phyloP scores from a whole-genome alignment of 2,888 invertebrate species.

The Camptogramma bilineatum region DNA sequence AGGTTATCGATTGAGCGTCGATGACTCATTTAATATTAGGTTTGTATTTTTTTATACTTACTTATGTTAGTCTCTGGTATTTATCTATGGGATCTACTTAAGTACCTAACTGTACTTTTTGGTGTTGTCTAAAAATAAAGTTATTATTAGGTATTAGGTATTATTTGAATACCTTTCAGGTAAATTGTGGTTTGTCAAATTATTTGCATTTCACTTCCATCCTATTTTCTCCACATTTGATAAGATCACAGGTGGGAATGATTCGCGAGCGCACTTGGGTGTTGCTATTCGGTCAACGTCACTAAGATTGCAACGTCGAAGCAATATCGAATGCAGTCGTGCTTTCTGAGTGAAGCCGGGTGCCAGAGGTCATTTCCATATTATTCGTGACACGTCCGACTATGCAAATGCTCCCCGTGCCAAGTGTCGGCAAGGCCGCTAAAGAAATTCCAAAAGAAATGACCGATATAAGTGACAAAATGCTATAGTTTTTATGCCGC shows the following conservation, averaged over 20 bases:
- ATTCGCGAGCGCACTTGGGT: constrained; percentile 8
- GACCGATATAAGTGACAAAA: constrained; percentile 26
- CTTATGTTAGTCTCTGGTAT: too few relatives aligned
- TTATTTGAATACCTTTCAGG: too few relatives aligned
- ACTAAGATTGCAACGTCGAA: constrained; percentile 55
- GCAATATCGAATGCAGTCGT: constrained; percentile 65
- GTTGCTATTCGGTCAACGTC: constrained; percentile 25
- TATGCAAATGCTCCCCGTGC: constrained; percentile 72
- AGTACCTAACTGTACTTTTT: too few relatives aligned
- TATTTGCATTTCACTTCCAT: not conserved
- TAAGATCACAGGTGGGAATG: not conserved
- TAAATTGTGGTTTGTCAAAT: not conserved
- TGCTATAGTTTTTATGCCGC: constrained; percentile 7
- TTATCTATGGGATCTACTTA: too few relatives aligned
- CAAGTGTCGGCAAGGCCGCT: constrained; percentile 46
- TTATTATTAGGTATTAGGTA: too few relatives aligned
- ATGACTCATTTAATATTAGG: too few relatives aligned
- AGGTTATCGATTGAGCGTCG: too few relatives aligned
- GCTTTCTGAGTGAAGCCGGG: constrained; percentile 43
- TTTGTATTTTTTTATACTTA: too few relatives aligned
- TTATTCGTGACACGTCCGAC: constrained; percentile 82
- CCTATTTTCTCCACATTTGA: not conserved
- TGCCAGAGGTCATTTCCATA: constrained; percentile 75
- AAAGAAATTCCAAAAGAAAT: constrained; percentile 37
- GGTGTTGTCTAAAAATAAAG: too few relatives aligned